phyloP scores from a whole-genome alignment of 2,888 invertebrate genomes.

The Acrobasis repandana region DNA sequence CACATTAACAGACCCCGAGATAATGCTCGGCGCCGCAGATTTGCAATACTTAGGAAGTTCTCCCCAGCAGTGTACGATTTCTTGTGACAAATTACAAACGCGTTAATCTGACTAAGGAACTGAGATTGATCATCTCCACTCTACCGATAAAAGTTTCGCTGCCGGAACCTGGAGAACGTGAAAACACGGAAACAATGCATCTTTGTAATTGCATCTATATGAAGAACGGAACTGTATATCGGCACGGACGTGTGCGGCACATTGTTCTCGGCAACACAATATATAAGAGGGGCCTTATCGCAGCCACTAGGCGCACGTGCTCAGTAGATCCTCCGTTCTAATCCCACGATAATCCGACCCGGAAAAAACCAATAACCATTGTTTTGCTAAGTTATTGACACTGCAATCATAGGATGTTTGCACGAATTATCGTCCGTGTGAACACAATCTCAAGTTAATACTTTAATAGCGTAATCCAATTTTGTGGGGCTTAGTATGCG shows the following conservation, averaged over 20 bases:
- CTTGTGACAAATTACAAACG: constrained; percentile 47
- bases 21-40: constrained; percentile 45
- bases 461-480: constrained; percentile 63
- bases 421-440: constrained; percentile 61
- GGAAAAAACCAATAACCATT: constrained; percentile 75
- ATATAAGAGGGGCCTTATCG: constrained; percentile 54
- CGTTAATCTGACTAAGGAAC: constrained; percentile 46
- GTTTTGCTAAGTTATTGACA: constrained; percentile 68
- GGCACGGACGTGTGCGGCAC: constrained; percentile 48
- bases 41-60: constrained; percentile 46
- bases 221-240: constrained; percentile 47
- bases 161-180: constrained; percentile 51
- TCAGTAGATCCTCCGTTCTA: constrained; percentile 51
- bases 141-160: constrained; percentile 55
- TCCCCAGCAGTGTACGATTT: constrained; percentile 48
- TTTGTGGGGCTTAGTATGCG: constrained; percentile 50
- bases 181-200: constrained; percentile 57
- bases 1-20: constrained; percentile 39
- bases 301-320: constrained; percentile 55
- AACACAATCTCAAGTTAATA: constrained; percentile 51
- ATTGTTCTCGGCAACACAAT: constrained; percentile 52
- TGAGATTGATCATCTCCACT: constrained; percentile 54
- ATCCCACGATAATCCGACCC: constrained; percentile 73
- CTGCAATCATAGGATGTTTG: constrained; percentile 63
- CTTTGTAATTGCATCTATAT: constrained; percentile 61